Evolutionary conservation across 2,797 vertebrate genomes (phyloP).

Genomic region (Cygnus olor): DNA sequence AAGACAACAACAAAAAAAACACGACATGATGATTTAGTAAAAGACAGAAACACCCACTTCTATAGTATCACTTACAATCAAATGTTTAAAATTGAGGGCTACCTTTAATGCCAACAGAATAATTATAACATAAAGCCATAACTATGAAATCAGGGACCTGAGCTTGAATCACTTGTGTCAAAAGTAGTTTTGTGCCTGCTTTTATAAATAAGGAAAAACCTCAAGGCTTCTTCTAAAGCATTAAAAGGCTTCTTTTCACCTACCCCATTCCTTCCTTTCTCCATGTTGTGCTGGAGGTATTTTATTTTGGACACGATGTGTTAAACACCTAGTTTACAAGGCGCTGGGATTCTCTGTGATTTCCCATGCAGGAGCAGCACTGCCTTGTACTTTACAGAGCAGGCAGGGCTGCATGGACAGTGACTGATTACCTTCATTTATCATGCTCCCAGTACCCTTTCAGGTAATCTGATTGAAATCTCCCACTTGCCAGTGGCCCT

Average conservation of each 20-base stretch:
- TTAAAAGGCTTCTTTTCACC: neutral
- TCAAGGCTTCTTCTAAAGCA: neutral
- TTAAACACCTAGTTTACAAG: neutral
- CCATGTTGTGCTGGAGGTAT: neutral
- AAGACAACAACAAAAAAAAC: neutral
- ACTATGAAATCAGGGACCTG: neutral
- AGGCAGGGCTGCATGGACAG: conserved; percentile 83
- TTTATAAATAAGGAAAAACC: neutral
- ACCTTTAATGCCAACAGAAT: neutral
- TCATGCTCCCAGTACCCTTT: conserved; percentile 79
- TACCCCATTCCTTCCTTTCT: neutral
- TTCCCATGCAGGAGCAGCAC: conserved; percentile 22
- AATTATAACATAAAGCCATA: neutral
- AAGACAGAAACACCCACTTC: neutral
- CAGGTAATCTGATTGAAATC: conserved; percentile 87
- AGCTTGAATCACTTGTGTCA: neutral
- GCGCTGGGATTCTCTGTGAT: neutral
- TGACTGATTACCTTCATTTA: conserved; percentile 90
- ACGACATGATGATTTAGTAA: neutral
- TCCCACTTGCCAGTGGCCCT: conserved; percentile 81
- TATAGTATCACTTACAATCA: neutral
- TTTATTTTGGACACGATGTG: neutral
- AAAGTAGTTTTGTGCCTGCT: neutral
- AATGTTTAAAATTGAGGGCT: neutral
- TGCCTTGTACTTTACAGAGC: conserved; percentile 77